These are phyloP conservation scores for Lathamus discolor DNA, from an alignment of 2,113 vertebrate genomes.

Conservation along the genomic window DNA sequence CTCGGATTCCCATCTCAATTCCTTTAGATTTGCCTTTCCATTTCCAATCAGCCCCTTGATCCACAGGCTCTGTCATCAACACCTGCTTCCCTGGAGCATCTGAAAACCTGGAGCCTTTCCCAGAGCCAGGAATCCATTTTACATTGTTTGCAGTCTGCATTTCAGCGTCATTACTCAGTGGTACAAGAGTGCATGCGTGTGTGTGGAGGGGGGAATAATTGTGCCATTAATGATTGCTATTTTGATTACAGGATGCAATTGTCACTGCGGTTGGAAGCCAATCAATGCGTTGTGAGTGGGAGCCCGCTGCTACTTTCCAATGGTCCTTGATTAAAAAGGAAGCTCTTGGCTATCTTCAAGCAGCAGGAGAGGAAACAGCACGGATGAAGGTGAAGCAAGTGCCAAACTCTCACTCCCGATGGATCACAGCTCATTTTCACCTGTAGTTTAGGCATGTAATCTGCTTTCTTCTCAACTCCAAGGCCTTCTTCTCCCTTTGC, in stretches of 20 bases:
- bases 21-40: background rate
- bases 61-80: background rate
- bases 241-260: constrained; percentile 71
- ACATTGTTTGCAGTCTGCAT: background rate
- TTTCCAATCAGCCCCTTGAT: background rate
- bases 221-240: constrained; percentile 54
- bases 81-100: background rate
- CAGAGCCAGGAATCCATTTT: background rate
- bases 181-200: background rate
- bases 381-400: constrained; percentile 31
- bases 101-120: background rate
- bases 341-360: constrained; percentile 57
- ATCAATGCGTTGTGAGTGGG: constrained; percentile 57
- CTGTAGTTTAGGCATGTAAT: background rate
- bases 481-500: background rate
- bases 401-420: background rate
- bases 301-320: constrained; percentile 57
- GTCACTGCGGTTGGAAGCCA: constrained; percentile 56
- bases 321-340: constrained; percentile 65
- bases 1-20: background rate
- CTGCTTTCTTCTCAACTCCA: background rate
- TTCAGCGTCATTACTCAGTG: background rate
- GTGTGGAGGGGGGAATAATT: constrained; percentile 5
- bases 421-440: constrained; percentile 48
- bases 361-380: constrained; percentile 52